Evolutionary conservation across 2,888 invertebrate species (phyloP), one percentile per base, ranked within the genome.

Genomic region (Electrophaes corylata): DNA sequence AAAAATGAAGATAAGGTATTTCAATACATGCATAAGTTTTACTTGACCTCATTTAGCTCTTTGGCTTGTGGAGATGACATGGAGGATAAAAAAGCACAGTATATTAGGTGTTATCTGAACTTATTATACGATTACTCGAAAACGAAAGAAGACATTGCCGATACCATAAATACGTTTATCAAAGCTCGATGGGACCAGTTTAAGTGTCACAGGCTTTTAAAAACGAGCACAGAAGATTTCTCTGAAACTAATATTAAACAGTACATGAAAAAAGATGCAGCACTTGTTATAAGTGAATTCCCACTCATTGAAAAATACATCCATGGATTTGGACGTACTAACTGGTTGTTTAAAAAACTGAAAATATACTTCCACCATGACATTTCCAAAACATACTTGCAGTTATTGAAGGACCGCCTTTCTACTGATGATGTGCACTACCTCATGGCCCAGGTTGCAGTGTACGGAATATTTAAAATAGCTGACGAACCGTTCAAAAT

Each of bases 381-480:
- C 5, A 43, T 61, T 18, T 50, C 53, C 3, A 51, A 47, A 12
- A 43, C 41, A 29, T 66, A 62, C 50, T 33, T 63, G 0, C 52
- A 55, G n/a, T 20, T 66, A n/a, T 47, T 61, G 14, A 35, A 48
- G 16, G 58, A 59, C 33, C 63, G 52, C 5, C 53, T 65, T 4
- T 12, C 20, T 3, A 26, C 33, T n/a, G 35, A 52, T 19, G 44
- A 59, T 11, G 18, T 51, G 46, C 44, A 49, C 41, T 51, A 56
- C 8, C 53, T 23, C 11, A 47, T 59, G 19, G 50, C 63, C 3
- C 54, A 59, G 23, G 62, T 66, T 29, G 67, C 72, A 39, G 68
- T 83, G 1, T 75, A 69, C 58, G 73, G 76, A n/a, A 70, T 84
- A 12, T 73, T 84, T 41, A 73, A 75, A 49, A 61, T 84, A 46